Base-by-base conservation (phyloP, 2,113 vertebrate genomes). In the Azemiops feae region DNA sequence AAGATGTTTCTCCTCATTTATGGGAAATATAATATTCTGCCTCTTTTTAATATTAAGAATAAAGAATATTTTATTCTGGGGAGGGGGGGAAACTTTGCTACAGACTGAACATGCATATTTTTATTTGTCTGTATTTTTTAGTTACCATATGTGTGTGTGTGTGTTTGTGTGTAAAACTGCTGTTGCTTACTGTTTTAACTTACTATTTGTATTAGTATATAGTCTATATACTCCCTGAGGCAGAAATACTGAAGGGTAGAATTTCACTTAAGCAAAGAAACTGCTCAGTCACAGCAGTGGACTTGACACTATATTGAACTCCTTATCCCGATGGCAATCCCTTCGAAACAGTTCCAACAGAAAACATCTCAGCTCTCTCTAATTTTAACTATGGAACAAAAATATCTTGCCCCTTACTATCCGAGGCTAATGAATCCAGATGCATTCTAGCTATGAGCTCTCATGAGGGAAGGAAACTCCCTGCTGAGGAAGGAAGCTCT, bases 291-390 rank as follows among this genome's bases (percentile, higher is more conserved):
- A 16, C 47, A 88, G 86, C 69, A 27, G 69, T 47, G n/a, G 45
- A 93, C 22, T 34, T 85, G 54, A 64, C 50, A 85, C 34, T 87
- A 4, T 16, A 43, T 25, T 39, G 7, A 52, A 50, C 53, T 54
- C 89, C 57, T 89, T 10, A 87, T 53, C 43, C 55, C 7, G 58
- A 87, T 86, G 54, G 18, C 43, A 55, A 93, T 90, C 52, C 23
- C 8, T 20, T 90, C 8, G 64, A 30, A 43, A 22, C 64, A 20
- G 34, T 81, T 89, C 52, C 5, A 54, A 25, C n/a, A 43, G 89
- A 53, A 90, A 93, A 90, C 34, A 69, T 90, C 86, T 87, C 92
- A 87, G 64, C 89, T 55, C 86, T 90, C 89, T 93, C 92, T 90
- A 90, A 90, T 90, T 93, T 93, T 90, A 93, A 90, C 55, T 11